Percentiles rank a stretch among this genome's conserved stretches.
These are phyloP conservation scores for Drosophila kohkoa DNA, from an alignment of 1,140 invertebrate genomes.

Conservation along the genomic window DNA sequence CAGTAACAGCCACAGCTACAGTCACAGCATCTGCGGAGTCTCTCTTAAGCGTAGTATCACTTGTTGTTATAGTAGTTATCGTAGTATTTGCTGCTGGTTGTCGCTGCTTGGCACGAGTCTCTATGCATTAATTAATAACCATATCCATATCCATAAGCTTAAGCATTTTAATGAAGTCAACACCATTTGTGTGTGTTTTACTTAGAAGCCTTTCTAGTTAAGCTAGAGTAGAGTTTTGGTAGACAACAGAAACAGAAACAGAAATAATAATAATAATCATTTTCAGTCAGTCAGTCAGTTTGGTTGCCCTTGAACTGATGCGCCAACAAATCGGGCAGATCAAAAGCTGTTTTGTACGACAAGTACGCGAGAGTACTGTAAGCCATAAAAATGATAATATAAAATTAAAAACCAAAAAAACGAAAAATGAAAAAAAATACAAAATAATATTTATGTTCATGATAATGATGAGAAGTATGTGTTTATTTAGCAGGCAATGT, in stretches of 20 bases:
- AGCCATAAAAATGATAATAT: slow-evolving; percentile 24
- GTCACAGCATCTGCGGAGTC: slow-evolving; percentile 4
- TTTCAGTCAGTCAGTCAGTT: no score
- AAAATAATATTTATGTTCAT: slow-evolving; percentile 49
- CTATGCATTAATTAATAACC: slow-evolving; percentile 72
- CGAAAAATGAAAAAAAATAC: neutral
- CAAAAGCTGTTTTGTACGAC: slow-evolving; percentile 38
- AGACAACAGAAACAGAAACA: neutral
- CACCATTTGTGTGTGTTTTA: slow-evolving; percentile 7
- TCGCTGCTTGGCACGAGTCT: slow-evolving; percentile 71
- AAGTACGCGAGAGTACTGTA: slow-evolving; percentile 9
- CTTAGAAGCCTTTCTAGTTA: slow-evolving; percentile 63
- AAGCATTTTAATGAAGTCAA: slow-evolving; percentile 49
- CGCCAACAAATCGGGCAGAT: slow-evolving; percentile 63
- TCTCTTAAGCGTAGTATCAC: slow-evolving; percentile 4
- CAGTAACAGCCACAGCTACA: slow-evolving; percentile 37
- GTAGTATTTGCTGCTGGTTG: slow-evolving; percentile 2
- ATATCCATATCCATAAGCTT: slow-evolving; percentile 43
- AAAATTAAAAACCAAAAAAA: slow-evolving; percentile 7
- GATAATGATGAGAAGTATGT: slow-evolving; percentile 54
- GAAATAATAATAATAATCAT: slow-evolving; percentile 10
- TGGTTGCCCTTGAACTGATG: slow-evolving; percentile 56
- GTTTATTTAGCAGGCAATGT: slow-evolving; percentile 13
- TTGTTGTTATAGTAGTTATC: slow-evolving; percentile 6
- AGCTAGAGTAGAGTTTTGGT: slow-evolving; percentile 2